Base-by-base conservation (phyloP, 1,140 invertebrate genomes). In the Drosophila quadrilineata region DNA sequence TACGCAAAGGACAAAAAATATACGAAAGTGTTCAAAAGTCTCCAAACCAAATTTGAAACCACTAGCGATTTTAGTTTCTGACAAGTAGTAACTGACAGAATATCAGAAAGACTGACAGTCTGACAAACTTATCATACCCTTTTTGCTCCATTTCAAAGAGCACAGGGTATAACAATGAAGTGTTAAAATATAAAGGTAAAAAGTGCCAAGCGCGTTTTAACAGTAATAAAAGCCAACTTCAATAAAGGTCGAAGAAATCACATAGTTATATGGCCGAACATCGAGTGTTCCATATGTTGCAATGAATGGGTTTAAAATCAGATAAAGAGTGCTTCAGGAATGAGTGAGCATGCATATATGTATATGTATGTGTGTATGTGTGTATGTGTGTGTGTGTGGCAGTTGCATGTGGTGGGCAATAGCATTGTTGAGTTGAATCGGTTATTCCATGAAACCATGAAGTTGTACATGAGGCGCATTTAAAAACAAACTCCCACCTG, bases 391-490 rank as follows among this genome's bases (percentile, higher is more conserved):
- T 24, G 45, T 56, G 71, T 28, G 40, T 35, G 68, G 67, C 68
- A 71, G 63, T 71, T n/a, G 43, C 43, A 28, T 26, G 28, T 46
- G 57, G 14, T 53, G 58, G 76, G 68, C 72, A 84, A 84, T 72
- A 73, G 77, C 76, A 84, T 82, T 84, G 84, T 84, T 82, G 76
- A 82, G 77, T 82, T 77, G 77, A 73, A 64, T 73, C 68, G 74
- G 48, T 54, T 62, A 72, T 77, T 72, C 63, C 60, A 82, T 73
- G 79, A 64, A 58, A 56, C 56, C 56, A 54, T 50, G 76, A 73
- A 72, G 58, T 84, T 77, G 58, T 56, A 53, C 76, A 77, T 82
- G 59, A 31, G 46, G 64, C 53, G 56, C 72, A 50, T 43, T 80
- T 80, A 68, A 80, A 56, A 67, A 76, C 67, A 73, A 77, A 66